Percentiles rank a stretch among this genome's conserved stretches.
Conservation (phyloP, 2,797 vertebrate genomes). For the Cossypha polioptera region DNA sequence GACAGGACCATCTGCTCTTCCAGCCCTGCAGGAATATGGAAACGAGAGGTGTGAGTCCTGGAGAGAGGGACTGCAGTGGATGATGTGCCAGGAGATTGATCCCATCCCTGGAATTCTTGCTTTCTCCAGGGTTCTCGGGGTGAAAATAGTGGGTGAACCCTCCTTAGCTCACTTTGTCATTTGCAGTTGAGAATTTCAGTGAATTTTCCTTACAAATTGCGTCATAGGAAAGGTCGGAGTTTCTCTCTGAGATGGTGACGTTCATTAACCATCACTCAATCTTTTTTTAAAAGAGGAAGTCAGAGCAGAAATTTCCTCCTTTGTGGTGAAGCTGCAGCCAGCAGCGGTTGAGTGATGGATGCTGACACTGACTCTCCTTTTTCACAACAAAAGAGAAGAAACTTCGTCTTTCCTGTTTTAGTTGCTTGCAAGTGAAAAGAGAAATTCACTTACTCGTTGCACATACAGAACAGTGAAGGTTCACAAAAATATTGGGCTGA, state of each 20-base stretch:
- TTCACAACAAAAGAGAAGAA: slow-evolving; percentile 17
- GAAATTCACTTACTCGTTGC: slow-evolving; percentile 53
- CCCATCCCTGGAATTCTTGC: not conserved
- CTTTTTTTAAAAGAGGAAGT: not conserved
- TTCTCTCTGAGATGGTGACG: not conserved
- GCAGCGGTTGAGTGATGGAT: not conserved
- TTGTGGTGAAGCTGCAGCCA: slow-evolving; percentile 2
- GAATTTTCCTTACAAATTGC: not conserved
- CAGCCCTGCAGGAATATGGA: not conserved
- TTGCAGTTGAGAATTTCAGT: not conserved
- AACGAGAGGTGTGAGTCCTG: not conserved
- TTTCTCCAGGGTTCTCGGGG: not conserved
- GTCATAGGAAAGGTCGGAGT: not conserved
- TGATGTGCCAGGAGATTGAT: not conserved
- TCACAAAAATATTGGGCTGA: not conserved
- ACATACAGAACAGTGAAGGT: not conserved
- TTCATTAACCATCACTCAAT: not conserved
- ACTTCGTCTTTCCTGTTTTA: slow-evolving; percentile 53
- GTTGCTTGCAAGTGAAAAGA: slow-evolving; percentile 44
- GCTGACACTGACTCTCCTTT: not conserved
- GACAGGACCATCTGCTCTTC: fast-evolving
- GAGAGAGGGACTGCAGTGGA: not conserved
- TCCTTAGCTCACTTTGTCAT: not conserved
- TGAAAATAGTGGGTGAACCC: not conserved
- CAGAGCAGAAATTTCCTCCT: slow-evolving; percentile 2